Base-by-base conservation (phyloP, 2,888 invertebrate species). In the Leistus spinibarbis region DNA sequence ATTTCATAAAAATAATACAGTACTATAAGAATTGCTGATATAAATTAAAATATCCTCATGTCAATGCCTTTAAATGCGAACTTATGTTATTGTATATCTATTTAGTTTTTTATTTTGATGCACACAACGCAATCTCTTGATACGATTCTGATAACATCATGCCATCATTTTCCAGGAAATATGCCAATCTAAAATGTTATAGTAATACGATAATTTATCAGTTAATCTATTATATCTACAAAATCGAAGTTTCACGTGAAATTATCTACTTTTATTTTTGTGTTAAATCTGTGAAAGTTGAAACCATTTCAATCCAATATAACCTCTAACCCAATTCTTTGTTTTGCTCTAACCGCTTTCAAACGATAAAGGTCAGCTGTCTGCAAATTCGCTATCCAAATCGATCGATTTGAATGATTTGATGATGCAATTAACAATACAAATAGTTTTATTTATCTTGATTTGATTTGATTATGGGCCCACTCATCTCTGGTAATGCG, bases 251-350 rank as follows among this genome's bases (percentile, higher is more conserved):
- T 40, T 5, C 0, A 40, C 40, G 7, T 4, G 40, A 10, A 4
- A 63, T 40, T 66, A 27, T 64, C 64, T 54, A 40, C 19, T 66
- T 64, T 64, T 64, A 23, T 22, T 53, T 13, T 53, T 22, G 63
- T 20, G 13, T 66, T 40, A 40, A 40, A 40, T 40, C 40, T 19
- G 66, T 66, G 40, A 66, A 66, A 66, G 66, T 40, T 40, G 40
- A 40, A 54, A 17, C 19, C 24, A 66, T 20, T 23, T 24, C 54
- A 57, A 9, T 54, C 69, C 54, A 69, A 56, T 69, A 56, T 69
- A 57, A 69, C 56, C 69, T 69, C 57, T 69, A 69, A 69, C 57
- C 57, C 16, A 17, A 19, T 56, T 57, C n/a, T n/a, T n/a, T n/a
- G n/a, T n/a, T n/a, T 57, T 69, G 56, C 69, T 17, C 57, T 24